Conservation (phyloP, 2,888 invertebrate species). For the Drosophila siamana region DNA sequence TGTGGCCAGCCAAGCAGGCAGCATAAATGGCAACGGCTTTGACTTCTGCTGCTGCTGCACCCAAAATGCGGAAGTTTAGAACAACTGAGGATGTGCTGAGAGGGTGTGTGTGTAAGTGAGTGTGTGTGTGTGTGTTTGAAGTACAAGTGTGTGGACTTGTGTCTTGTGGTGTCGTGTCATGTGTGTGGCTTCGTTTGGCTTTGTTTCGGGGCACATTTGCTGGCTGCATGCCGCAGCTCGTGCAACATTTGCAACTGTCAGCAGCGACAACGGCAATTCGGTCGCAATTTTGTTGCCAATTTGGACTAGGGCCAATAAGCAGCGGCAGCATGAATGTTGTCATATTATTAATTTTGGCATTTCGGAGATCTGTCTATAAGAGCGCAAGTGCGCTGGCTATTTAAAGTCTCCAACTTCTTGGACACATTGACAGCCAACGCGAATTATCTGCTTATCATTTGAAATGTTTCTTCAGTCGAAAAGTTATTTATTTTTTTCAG, state of each 20-base stretch:
- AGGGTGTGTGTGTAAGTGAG: background rate
- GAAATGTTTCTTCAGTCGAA: background rate
- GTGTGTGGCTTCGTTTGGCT: constrained; percentile 25
- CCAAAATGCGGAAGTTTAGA: constrained; percentile 77
- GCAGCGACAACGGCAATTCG: constrained; percentile 65
- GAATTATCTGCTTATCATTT: background rate
- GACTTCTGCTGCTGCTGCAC: constrained; percentile 44
- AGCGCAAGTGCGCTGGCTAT: background rate
- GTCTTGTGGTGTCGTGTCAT: background rate
- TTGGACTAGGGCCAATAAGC: constrained; percentile 71
- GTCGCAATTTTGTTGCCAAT: constrained; percentile 68
- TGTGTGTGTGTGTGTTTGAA: constrained; percentile 10
- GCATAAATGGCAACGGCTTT: constrained; percentile 59
- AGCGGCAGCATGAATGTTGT: constrained; percentile 23
- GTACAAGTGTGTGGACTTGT: background rate
- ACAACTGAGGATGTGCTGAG: constrained; percentile 2
- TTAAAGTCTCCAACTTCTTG: no score
- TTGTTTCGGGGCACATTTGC: constrained; percentile 6
- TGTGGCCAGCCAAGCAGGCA: constrained; percentile 76
- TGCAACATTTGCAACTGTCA: constrained; percentile 80
- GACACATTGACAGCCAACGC: background rate
- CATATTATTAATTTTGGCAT: constrained; percentile 48
- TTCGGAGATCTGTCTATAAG: constrained; percentile 12
- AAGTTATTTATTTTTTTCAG: background rate
- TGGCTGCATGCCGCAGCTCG: constrained; percentile 24